Conservation (phyloP, 2,888 invertebrate species). For the Corythucha ciliata region DNA sequence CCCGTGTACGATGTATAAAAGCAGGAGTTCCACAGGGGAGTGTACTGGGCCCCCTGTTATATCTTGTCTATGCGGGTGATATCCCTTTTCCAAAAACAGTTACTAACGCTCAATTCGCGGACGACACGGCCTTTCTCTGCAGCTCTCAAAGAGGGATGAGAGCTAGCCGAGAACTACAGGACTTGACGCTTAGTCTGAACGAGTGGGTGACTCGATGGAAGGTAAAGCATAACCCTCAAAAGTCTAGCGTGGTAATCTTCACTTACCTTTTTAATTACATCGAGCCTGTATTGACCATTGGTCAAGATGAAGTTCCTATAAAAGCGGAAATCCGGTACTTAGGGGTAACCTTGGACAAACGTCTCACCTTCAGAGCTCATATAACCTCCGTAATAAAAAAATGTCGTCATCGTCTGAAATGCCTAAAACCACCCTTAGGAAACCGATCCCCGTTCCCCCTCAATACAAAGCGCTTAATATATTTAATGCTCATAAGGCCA, state of each 20-base stretch:
- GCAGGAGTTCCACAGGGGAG: conserved; percentile 6
- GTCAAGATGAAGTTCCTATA: not conserved
- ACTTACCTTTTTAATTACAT: conserved; percentile 3
- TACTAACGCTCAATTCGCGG: not conserved
- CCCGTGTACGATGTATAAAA: too few relatives aligned
- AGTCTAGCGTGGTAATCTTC: conserved; percentile 6
- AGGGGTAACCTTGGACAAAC: conserved; percentile 9
- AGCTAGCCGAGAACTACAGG: too few relatives aligned
- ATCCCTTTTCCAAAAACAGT: too few relatives aligned
- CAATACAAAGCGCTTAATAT: too few relatives aligned
- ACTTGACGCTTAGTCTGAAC: not conserved
- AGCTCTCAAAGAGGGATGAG: too few relatives aligned
- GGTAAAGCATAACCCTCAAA: conserved; percentile 8
- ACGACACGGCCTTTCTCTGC: too few relatives aligned
- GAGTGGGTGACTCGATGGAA: not conserved
- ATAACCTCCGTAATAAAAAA: not conserved
- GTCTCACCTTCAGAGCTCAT: not conserved
- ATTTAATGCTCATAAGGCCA: too few relatives aligned
- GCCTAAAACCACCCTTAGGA: too few relatives aligned
- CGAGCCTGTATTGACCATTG: not conserved
- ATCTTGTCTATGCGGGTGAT: too few relatives aligned
- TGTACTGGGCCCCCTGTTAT: conserved; percentile 1
- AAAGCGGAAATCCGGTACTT: not conserved
- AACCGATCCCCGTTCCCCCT: too few relatives aligned
- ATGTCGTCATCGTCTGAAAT: not conserved